Evolutionary conservation across 1,140 invertebrate genomes (phyloP).

Genomic region (Achroia grisella): DNA sequence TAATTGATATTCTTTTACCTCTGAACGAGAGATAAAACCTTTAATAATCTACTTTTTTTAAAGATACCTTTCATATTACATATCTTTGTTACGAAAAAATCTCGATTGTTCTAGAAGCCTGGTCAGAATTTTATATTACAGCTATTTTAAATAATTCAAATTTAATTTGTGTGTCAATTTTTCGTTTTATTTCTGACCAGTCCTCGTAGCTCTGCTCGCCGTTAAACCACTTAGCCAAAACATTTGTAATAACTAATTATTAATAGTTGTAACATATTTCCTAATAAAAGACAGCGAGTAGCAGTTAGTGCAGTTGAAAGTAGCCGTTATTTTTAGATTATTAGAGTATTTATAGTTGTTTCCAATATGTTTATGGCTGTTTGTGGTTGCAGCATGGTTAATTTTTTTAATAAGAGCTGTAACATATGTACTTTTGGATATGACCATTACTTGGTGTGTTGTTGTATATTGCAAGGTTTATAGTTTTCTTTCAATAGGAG

Average conservation of each 20-base stretch:
- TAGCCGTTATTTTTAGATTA: slow-evolving; percentile 15
- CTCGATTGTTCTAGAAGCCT: slow-evolving; percentile 6
- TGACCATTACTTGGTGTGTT: too few relatives aligned
- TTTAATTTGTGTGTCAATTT: too few relatives aligned
- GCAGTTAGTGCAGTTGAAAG: slow-evolving; percentile 20
- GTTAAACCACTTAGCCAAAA: slow-evolving; percentile 10
- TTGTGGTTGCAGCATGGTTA: too few relatives aligned
- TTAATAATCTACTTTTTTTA: too few relatives aligned
- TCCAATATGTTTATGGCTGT: slow-evolving; percentile 9
- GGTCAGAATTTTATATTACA: not conserved
- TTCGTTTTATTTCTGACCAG: not conserved
- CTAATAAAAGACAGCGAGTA: slow-evolving; percentile 33
- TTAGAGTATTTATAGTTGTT: slow-evolving; percentile 8
- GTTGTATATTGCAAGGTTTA: too few relatives aligned
- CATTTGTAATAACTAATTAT: slow-evolving; percentile 11
- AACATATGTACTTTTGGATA: too few relatives aligned
- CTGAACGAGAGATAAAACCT: too few relatives aligned
- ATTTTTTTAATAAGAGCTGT: too few relatives aligned
- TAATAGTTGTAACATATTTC: slow-evolving; percentile 20
- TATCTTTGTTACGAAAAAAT: not conserved
- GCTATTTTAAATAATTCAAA: too few relatives aligned
- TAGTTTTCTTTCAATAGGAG: too few relatives aligned
- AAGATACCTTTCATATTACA: too few relatives aligned
- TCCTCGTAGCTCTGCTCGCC: slow-evolving; percentile 1
- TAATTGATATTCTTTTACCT: too few relatives aligned